Evolutionary conservation across 2,113 vertebrate genomes (phyloP).

Genomic region (Melanerpes aurifrons): DNA sequence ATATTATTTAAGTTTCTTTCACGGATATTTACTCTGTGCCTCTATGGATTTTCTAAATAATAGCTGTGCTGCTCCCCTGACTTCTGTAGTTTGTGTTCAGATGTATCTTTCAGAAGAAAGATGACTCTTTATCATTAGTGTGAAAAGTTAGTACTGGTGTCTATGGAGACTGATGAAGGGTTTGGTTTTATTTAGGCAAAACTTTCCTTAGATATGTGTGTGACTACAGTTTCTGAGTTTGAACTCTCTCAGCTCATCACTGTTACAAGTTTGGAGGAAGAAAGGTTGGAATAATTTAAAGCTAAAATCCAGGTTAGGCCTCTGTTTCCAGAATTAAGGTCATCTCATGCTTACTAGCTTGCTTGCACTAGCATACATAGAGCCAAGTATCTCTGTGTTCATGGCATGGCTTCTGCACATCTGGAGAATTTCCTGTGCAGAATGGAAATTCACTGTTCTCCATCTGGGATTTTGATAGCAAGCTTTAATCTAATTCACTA

Average conservation of each 20-base stretch:
- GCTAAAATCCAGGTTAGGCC: not conserved
- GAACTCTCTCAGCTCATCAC: not conserved
- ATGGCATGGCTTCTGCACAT: not conserved
- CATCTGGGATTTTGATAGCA: not conserved
- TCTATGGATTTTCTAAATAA: not conserved
- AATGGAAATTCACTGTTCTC: not conserved
- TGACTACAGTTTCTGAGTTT: not conserved
- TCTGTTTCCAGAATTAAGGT: not conserved
- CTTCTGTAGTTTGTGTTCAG: not conserved
- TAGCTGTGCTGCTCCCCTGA: not conserved
- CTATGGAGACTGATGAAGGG: not conserved
- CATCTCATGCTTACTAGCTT: not conserved
- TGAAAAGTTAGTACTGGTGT: not conserved
- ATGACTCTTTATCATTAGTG: not conserved
- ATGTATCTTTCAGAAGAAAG: not conserved
- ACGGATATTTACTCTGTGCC: conserved; percentile 28
- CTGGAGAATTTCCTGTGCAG: not conserved
- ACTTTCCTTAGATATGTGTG: not conserved
- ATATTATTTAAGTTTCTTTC: not conserved
- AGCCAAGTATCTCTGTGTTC: not conserved
- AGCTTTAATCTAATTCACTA: not conserved
- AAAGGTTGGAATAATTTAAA: not conserved
- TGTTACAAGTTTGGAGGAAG: not conserved
- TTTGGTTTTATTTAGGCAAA: not conserved
- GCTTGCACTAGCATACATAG: not conserved